Base-by-base conservation (phyloP, 2,888 invertebrate species). In the Hirtodrosophila cameraria region DNA sequence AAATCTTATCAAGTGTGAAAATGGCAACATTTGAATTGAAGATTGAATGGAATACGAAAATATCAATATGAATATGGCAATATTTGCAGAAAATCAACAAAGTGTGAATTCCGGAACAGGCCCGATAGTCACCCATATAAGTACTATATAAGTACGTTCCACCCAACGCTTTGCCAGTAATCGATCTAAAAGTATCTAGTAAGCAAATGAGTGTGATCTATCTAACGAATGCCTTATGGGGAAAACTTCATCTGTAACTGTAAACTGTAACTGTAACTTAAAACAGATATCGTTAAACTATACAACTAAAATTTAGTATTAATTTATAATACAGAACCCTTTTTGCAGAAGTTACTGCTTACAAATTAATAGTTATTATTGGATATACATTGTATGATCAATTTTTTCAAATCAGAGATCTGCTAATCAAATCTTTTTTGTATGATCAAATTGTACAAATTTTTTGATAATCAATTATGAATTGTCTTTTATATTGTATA, bases 161-260 rank as follows among this genome's bases (percentile, higher is more conserved):
- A 27, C 11, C 11, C 36, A 27, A 31, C 8, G 48, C 33, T 42
- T 48, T 49, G 12, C 16, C 27, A 49, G 36, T 35, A 42, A 55
- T 27, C 52, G 38, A 52, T 43, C 58, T 41, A 38, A 43, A 28
- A 43, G 31, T 46, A 46, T 46, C 53, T 39, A 38, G 54, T 60
- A 35, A 52, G 61, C 50, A 55, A 72, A 53, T 68, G 63, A 75
- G 75, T 72, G 72, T 72, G 72, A 72, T 72, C 60, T 54, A 58
- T 61, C 50, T 64, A 73, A 69, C 48, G 60, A 55, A 72, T 72
- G 72, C 72, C 72, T 72, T 72, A 72, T 53, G 69, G 64, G 57
- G 72, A 53, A 49, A 57, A 46, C 43, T 54, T 46, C 33, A 50
- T 50, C 48, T 48, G 35, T 33, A 54, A 58, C 23, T 25, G 31